Conservation (phyloP, 2,888 invertebrate genomes). For the Drosophila histrio region DNA sequence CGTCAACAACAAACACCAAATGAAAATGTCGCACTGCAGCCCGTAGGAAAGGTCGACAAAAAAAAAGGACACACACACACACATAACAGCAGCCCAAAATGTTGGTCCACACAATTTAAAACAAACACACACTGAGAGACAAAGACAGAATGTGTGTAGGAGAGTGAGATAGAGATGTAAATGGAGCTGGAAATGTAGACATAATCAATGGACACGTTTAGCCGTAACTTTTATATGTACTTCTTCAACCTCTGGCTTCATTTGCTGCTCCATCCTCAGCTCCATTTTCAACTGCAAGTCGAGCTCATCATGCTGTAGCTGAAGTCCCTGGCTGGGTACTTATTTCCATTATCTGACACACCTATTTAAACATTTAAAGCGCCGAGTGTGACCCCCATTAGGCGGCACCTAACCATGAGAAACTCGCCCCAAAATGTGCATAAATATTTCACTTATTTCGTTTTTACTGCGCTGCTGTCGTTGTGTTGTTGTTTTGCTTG, state of each 20-base stretch:
- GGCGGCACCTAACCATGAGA: slow-evolving; percentile 64
- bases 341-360: slow-evolving; percentile 81
- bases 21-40: slow-evolving; percentile 60
- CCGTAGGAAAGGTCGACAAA: slow-evolving; percentile 16
- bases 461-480: slow-evolving; percentile 48
- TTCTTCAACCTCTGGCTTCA: slow-evolving; percentile 1
- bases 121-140: neutral
- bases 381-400: slow-evolving; percentile 80
- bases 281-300: neutral
- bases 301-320: slow-evolving; percentile 46
- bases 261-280: neutral
- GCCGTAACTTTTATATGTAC: slow-evolving; percentile 22
- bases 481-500: slow-evolving; percentile 1
- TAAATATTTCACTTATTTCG: slow-evolving; percentile 76
- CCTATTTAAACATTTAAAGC: slow-evolving; percentile 81
- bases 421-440: slow-evolving; percentile 60
- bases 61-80: slow-evolving; percentile 4
- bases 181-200: slow-evolving; percentile 1
- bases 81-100: slow-evolving; percentile 32
- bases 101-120: slow-evolving; percentile 48
- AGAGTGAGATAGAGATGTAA: neutral
- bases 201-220: slow-evolving; percentile 32
- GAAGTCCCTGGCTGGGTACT: slow-evolving; percentile 66
- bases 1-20: slow-evolving; percentile 34
- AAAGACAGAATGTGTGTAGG: neutral